Conservation (phyloP, 2,113 vertebrate genomes). For the Psammodynastes pulverulentus region DNA sequence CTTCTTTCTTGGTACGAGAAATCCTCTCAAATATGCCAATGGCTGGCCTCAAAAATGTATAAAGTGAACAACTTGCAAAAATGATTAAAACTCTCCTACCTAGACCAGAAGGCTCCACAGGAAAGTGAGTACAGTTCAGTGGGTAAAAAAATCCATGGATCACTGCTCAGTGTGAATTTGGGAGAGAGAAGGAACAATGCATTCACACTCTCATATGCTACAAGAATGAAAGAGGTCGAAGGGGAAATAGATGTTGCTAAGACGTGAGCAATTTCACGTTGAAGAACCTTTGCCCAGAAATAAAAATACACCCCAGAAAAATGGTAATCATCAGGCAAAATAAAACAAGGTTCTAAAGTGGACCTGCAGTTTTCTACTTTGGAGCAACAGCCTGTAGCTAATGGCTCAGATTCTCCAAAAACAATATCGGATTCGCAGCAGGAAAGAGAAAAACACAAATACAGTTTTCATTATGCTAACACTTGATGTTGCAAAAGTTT, state of each 20-base stretch:
- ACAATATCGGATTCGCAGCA: neutral
- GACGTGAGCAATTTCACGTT: neutral
- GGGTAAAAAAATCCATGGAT: neutral
- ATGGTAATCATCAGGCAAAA: neutral
- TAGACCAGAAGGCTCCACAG: neutral
- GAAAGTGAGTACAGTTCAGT: neutral
- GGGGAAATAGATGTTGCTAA: neutral
- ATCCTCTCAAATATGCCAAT: neutral
- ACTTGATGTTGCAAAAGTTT: neutral
- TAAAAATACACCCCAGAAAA: neutral
- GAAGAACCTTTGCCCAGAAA: neutral
- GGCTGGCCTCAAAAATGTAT: neutral
- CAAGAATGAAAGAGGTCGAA: neutral
- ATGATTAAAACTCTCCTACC: neutral
- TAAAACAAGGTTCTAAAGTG: neutral
- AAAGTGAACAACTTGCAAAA: neutral
- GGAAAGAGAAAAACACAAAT: neutral
- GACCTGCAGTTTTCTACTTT: accelerated
- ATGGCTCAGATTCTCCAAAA: neutral
- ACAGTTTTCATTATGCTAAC: conserved; percentile 3
- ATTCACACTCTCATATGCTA: neutral
- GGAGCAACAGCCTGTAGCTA: neutral
- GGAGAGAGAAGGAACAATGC: neutral
- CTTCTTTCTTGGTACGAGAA: neutral
- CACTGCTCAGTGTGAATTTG: neutral